Base-by-base conservation (phyloP, 1,140 invertebrate genomes). In the Magallana ariakensis region DNA sequence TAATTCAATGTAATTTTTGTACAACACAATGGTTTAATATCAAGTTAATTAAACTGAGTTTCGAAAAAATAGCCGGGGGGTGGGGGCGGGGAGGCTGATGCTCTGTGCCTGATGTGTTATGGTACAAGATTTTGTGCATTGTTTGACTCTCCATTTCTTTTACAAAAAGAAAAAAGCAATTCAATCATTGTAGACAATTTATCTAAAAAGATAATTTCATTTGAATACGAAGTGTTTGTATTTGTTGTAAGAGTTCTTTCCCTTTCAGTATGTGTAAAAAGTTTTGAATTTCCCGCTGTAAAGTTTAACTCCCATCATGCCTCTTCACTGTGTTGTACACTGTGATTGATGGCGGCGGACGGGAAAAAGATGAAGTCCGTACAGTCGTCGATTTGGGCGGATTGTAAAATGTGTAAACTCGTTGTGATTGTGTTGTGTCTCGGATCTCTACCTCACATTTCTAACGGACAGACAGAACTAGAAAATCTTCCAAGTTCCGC, bases 391-490 rank as follows among this genome's bases (percentile, higher is more conserved):
- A 82, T 33, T 82, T 82, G 19, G 15, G 33, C 46, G 46, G 80
- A 55, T 82, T 82, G 80, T 82, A 82, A 82, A 82, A 54, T 82
- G 46, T 82, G 54, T 82, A 56, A 56, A 54, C 54, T 82, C n/a
- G 46, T 26, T 82, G 46, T 82, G 46, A 82, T 82, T 82, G 80
- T 87, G 57, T 84, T 84, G 58, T 84, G 26, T 84, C 58, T 87
- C 33, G 86, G 86, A 84, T 57, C 80, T 87, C 87, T 90, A 90
- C 90, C 88, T 89, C 90, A 90, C 13, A 46, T 87, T 57, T 87
- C 66, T 84, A 84, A 87, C 84, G 88, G 88, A 88, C 87, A 88
- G 83, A 70, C n/a, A 19, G 57, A 26, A 16, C 83, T 87, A 80
- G 89, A 88, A 60, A 80, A 66, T 81, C 57, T 19, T 57, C 85